Base-by-base conservation (phyloP, 92 coral and sea anemone species). In the Micromussa lordhowensis region DNA sequence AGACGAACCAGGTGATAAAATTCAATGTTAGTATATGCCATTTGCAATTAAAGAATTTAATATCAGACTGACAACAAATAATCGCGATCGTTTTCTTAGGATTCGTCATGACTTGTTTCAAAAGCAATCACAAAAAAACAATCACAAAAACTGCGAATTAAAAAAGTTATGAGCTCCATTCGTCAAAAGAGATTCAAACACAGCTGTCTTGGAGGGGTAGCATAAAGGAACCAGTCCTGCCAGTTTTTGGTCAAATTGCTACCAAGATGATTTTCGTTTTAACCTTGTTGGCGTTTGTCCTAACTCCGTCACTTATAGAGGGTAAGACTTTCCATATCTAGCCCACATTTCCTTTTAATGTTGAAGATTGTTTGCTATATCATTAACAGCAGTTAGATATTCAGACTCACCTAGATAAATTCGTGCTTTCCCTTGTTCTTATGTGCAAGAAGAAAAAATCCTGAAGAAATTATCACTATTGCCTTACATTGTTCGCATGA, bases 251-350 rank as follows among this genome's bases (percentile, higher is more conserved):
- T 63, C 69, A 22, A 5, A 38, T 75, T 53, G 29, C 57, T 30
- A 40, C 26, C 31, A 75, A 75, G 79, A 75, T 75, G 79, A 40
- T 75, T 44, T 40, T 75, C 57, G 57, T 57, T 34, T 24, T 73
- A 11, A 73, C 51, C 53, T 34, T 73, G 77, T 21, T 73, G 77
- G 28, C 35, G 77, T 73, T 51, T 32, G 22, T 35, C 21, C 21
- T 35, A 34, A 73, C 77, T 12, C 77, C 77, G 36, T 73, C 77
- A 24, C 48, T 75, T 22, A 75, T 12, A 22, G 79, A 75, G 44
- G 55, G 79, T 75, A 40, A 75, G 69, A 5, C 5, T 18, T 17
- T 3, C 19, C 12, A 44, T 44, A 8, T 44, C 51, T 44, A 8
- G 51, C 9, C 48, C 4, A 2, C 5, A 40, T 40, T 40, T 40